Conservation (phyloP, 1,140 invertebrate species). For the Heliconius himera region DNA sequence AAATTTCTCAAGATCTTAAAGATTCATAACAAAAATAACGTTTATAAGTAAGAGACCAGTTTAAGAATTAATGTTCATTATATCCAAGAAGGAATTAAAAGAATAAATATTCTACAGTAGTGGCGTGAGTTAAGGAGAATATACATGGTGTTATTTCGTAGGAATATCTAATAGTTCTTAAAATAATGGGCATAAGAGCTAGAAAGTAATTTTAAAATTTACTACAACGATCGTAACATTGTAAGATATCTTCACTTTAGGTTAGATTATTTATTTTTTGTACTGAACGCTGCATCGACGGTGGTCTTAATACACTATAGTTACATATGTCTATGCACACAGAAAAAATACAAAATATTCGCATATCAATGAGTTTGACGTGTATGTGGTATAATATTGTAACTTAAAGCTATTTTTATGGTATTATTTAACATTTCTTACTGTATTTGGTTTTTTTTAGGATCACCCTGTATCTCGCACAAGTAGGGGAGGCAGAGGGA, state of each 20-base stretch:
- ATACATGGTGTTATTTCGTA: neutral
- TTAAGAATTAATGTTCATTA: slow-evolving; percentile 8
- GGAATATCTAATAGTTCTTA: neutral
- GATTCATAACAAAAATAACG: neutral
- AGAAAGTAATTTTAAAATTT: neutral
- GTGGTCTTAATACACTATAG: slow-evolving; percentile 20
- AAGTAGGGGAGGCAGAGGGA: too few species aligned
- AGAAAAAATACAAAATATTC: slow-evolving; percentile 19
- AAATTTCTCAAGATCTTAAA: slow-evolving; percentile 1
- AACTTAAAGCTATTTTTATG: neutral
- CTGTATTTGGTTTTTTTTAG: too few species aligned
- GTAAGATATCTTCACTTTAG: slow-evolving; percentile 17
- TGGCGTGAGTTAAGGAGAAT: neutral
- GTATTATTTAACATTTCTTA: too few species aligned
- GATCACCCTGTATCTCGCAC: neutral
- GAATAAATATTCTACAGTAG: neutral
- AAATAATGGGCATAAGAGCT: neutral
- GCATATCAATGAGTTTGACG: slow-evolving; percentile 5
- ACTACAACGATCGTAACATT: slow-evolving; percentile 9
- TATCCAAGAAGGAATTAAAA: slow-evolving; percentile 1
- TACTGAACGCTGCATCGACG: neutral
- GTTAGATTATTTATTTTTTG: slow-evolving; percentile 25
- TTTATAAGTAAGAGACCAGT: neutral
- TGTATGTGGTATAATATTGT: neutral
- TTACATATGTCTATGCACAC: too few species aligned